Percentiles rank a stretch among this genome's conserved stretches.
phyloP scores from a whole-genome alignment of 2,888 invertebrate species.

The Tineola bisselliella region DNA sequence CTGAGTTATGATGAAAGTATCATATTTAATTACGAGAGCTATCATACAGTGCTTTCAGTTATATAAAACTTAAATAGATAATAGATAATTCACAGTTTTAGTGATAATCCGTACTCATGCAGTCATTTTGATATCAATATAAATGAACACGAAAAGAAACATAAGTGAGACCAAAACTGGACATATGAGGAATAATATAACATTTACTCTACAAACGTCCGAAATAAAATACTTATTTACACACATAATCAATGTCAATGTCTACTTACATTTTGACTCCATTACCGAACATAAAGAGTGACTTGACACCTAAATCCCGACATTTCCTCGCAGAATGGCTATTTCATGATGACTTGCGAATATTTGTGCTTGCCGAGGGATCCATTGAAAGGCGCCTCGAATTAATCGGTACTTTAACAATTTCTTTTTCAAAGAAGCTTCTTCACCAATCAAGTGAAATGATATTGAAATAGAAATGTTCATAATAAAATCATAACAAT shows the following conservation, averaged over 20 bases:
- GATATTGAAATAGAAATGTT: background rate
- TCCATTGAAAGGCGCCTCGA: slow-evolving; percentile 27
- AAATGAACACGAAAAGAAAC: background rate
- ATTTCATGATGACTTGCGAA: slow-evolving; percentile 11
- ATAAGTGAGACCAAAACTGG: background rate
- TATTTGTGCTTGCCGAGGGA: slow-evolving; percentile 6
- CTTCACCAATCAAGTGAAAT: background rate
- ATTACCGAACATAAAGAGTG: slow-evolving; percentile 12
- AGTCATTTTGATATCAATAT: background rate
- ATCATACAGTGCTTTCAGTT: background rate
- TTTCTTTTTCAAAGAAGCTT: slow-evolving; percentile 19
- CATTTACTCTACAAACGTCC: background rate
- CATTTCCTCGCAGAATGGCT: slow-evolving; percentile 9
- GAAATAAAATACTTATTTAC: background rate
- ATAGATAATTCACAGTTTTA: too few species aligned
- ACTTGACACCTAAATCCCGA: slow-evolving; percentile 14
- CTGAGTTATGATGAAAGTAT: background rate
- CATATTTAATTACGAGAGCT: background rate
- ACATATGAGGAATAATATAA: background rate
- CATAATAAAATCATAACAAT: background rate
- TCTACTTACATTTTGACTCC: slow-evolving; percentile 9
- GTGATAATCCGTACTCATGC: too few species aligned
- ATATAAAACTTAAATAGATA: background rate
- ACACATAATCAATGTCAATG: slow-evolving; percentile 11
- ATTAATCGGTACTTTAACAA: slow-evolving; percentile 45